These are phyloP conservation scores for Amphiura filiformis DNA, from an alignment of 35 echinoderm and acorn worm species.

Conservation along the genomic window DNA sequence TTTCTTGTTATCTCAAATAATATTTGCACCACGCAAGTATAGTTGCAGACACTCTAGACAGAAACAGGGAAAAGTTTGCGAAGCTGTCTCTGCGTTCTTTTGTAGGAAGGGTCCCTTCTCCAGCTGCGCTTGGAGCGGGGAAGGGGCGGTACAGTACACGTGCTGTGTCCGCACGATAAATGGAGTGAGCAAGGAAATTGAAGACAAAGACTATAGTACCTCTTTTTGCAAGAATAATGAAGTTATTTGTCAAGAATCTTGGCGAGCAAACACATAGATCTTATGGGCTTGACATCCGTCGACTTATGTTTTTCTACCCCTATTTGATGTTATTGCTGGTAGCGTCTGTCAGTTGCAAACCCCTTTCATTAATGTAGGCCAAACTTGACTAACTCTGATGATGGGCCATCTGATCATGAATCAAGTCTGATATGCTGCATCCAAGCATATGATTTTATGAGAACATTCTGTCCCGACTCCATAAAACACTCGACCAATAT, in stretches of 20 bases:
- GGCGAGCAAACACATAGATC: neutral
- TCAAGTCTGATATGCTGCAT: too few relatives aligned
- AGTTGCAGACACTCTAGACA: neutral
- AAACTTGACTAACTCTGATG: too few relatives aligned
- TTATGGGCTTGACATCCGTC: neutral
- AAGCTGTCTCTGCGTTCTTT: neutral
- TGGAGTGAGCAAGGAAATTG: neutral
- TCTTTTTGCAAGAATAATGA: neutral
- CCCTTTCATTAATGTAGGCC: neutral
- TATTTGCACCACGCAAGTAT: neutral
- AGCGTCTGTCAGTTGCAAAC: neutral
- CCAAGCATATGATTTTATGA: too few relatives aligned
- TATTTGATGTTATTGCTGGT: neutral
- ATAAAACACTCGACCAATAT: too few relatives aligned
- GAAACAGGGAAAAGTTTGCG: neutral
- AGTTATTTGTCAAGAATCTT: neutral
- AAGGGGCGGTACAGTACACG: neutral
- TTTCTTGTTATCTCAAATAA: conserved; percentile 3
- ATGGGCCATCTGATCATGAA: too few relatives aligned
- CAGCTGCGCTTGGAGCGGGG: neutral
- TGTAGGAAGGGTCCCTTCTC: neutral
- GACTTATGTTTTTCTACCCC: neutral
- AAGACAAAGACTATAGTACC: neutral
- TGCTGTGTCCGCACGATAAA: neutral
- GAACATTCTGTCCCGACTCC: too few relatives aligned